A percentile compares a stretch with the other conserved stretches of the same genome.
Evolutionary conservation across 2,888 invertebrate genomes (phyloP).

Genomic region (Heteromurus nitidus): DNA sequence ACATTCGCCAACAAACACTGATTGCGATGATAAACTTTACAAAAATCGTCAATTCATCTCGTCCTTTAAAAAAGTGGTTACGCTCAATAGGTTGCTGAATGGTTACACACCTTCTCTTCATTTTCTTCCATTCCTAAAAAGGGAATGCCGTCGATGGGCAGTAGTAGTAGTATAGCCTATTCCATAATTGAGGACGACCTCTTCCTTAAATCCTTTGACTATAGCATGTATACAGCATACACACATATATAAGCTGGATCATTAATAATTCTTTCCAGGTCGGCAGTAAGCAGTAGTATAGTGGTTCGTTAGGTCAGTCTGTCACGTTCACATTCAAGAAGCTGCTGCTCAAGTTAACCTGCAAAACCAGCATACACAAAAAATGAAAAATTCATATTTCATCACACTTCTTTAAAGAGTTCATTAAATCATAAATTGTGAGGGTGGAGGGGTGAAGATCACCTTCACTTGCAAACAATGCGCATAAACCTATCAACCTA

Average conservation of each 20-base stretch:
- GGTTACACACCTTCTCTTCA: constrained; percentile 72
- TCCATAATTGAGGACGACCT: constrained; percentile 66
- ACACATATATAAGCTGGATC: constrained; percentile 4
- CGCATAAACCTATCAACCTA: too few species aligned
- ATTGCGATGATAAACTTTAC: constrained; percentile 30
- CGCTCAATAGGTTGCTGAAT: neutral
- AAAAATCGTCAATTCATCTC: constrained; percentile 20
- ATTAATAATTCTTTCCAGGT: constrained; percentile 54
- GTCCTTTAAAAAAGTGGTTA: constrained; percentile 23
- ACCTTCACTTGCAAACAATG: too few species aligned
- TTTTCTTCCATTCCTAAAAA: constrained; percentile 73
- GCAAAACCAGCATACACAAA: neutral
- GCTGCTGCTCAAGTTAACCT: too few species aligned
- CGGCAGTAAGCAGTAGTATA: constrained; percentile 12
- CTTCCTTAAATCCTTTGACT: constrained; percentile 23
- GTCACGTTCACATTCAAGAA: too few species aligned
- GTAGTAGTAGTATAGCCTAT: constrained; percentile 37
- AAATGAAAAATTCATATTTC: neutral
- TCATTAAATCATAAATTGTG: too few species aligned
- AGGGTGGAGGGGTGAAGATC: too few species aligned
- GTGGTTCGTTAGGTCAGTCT: neutral
- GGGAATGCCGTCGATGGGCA: constrained; percentile 66
- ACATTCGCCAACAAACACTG: constrained; percentile 17
- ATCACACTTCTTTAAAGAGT: too few species aligned
- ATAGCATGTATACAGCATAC: neutral